Percentiles rank a stretch among this genome's conserved stretches.
Evolutionary conservation across 2,797 vertebrate genomes (phyloP).

Genomic region (Anomalospiza imberbis): DNA sequence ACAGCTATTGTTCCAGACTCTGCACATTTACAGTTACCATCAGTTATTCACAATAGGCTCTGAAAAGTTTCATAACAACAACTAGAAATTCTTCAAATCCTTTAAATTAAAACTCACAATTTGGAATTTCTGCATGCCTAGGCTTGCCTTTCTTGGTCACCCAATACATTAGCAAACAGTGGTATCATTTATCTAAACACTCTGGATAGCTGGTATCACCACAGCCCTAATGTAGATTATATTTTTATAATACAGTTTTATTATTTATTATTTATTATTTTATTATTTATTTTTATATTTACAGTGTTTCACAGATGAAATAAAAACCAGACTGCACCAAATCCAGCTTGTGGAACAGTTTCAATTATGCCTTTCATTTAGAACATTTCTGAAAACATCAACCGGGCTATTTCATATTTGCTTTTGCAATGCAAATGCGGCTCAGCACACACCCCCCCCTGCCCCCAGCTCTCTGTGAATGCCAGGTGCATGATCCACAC

Average conservation of each 20-base stretch:
- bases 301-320: neutral
- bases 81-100: neutral
- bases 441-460: no score
- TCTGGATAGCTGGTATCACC: neutral
- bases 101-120: neutral
- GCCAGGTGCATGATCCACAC: neutral
- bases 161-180: neutral
- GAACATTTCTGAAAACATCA: neutral
- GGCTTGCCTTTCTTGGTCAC: neutral
- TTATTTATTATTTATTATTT: no score
- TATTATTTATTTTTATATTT: no score
- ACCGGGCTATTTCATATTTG: neutral
- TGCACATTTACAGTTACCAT: neutral
- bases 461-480: neutral
- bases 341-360: neutral
- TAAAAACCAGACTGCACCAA: neutral
- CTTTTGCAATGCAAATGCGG: neutral
- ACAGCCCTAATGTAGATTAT: neutral
- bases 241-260: no score
- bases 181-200: neutral
- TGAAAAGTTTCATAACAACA: neutral
- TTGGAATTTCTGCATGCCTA: neutral
- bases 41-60: neutral
- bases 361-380: neutral
- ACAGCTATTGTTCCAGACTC: slow-evolving; percentile 16